Percentiles rank a stretch among this genome's conserved stretches.
These are phyloP conservation scores for Pyrrhia umbra DNA, from an alignment of 2,888 invertebrate genomes.

Conservation along the genomic window DNA sequence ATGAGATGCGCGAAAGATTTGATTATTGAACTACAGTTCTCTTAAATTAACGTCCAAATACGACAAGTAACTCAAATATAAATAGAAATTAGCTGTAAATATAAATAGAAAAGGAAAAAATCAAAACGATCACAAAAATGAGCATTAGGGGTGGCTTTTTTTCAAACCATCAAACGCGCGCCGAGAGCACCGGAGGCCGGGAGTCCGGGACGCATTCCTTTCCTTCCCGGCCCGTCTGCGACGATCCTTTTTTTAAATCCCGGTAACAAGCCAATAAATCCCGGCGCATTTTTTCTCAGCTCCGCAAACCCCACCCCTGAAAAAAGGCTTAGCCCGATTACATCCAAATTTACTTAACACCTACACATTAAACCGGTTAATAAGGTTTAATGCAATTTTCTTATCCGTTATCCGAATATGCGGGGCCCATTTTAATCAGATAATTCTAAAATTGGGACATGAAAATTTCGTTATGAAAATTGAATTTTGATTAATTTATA, in stretches of 20 bases:
- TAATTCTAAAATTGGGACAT: conserved; percentile 81
- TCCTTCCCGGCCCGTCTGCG: conserved; percentile 79
- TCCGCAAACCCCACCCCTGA: conserved; percentile 68
- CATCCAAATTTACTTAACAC: conserved; percentile 91
- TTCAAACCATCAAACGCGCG: conserved; percentile 79
- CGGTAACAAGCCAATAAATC: conserved; percentile 90
- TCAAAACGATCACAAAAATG: conserved; percentile 82
- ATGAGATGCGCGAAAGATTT: too few relatives aligned
- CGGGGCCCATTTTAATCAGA: conserved; percentile 84
- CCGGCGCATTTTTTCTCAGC: conserved; percentile 83
- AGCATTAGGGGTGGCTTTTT: conserved; percentile 77
- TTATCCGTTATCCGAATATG: conserved; percentile 75
- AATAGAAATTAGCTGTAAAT: conserved; percentile 63
- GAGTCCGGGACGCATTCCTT: conserved; percentile 77
- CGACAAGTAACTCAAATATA: conserved; percentile 19
- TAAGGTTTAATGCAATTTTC: conserved; percentile 87
- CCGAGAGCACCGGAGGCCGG: conserved; percentile 66
- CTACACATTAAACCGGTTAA: conserved; percentile 86
- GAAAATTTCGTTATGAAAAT: conserved; percentile 83
- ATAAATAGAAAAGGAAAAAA: conserved; percentile 65
- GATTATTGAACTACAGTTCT: neutral
- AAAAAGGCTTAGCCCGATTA: conserved; percentile 89
- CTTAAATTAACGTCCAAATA: conserved; percentile 6
- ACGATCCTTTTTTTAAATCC: conserved; percentile 87
- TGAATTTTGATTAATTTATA: conserved; percentile 71